Conservation (phyloP, 1,140 invertebrate genomes). For the Periplaneta americana region DNA sequence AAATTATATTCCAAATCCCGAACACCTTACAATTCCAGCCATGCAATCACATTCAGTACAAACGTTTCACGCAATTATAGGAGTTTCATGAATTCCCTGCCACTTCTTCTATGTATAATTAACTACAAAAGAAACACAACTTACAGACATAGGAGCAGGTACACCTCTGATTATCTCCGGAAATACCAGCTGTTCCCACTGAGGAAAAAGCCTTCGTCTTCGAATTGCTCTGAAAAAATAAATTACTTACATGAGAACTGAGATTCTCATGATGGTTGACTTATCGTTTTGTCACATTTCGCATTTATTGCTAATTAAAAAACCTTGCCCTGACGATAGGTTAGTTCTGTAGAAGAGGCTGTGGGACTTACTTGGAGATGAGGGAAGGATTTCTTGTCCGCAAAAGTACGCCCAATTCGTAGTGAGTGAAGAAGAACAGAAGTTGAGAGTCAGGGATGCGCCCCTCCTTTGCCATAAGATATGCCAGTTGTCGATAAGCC, state of each 20-base stretch:
- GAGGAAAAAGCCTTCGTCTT: slow-evolving; percentile 49
- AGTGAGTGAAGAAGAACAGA: slow-evolving; percentile 61
- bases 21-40: no score
- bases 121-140: no score
- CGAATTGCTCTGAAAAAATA: slow-evolving; percentile 50
- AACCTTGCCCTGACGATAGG: not conserved
- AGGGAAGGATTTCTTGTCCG: slow-evolving; percentile 45
- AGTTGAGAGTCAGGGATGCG: slow-evolving; percentile 58
- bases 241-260: no score
- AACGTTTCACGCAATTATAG: no score
- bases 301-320: not conserved
- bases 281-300: no score
- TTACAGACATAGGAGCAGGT: slow-evolving; percentile 37
- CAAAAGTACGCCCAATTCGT: slow-evolving; percentile 57
- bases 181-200: slow-evolving; percentile 54
- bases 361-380: slow-evolving; percentile 52
- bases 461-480: slow-evolving; percentile 52
- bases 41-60: no score
- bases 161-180: slow-evolving; percentile 56
- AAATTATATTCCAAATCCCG: no score
- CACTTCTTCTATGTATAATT: no score
- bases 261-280: no score
- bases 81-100: no score
- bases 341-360: not conserved
- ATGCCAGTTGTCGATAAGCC: slow-evolving; percentile 50